Evolutionary conservation across 2,797 vertebrate genomes (phyloP), one percentile per base, ranked within the genome.

Genomic region (Pogoniulus pusillus): DNA sequence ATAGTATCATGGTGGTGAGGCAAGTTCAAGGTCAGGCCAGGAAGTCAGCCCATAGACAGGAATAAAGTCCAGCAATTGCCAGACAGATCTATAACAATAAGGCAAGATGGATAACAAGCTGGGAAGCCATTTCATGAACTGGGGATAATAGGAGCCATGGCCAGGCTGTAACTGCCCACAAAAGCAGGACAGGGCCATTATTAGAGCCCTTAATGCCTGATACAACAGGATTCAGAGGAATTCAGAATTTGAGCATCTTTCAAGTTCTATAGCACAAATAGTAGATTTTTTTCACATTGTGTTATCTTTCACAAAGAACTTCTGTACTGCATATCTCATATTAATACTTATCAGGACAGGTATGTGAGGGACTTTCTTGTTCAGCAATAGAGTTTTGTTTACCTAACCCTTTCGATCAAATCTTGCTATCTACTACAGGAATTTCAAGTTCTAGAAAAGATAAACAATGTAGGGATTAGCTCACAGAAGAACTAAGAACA

Each of bases 381-480:
- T 72, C 55, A 72, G 63, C 32, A 65, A 23, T 1, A 81, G 26
- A 66, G 24, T 75, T 91, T 69, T 85, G 49, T 85, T 90, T 88
- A 51, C 55, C 45, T 54, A 72, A 49, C 27, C 11, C 37, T 82
- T 72, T 75, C 51, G 43, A 26, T 83, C 41, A 81, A 75, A 58
- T 54, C 29, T 77, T 58, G 26, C 20, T 90, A 20, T 81, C 71
- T 85, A 45, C 59, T 81, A 71, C 66, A 54, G 39, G 59, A 86
- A 86, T 78, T 86, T 88, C 88, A 86, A 41, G 71, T 91, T 93
- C 64, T 85, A 45, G 43, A 71, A 74, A 87, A 81, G 17, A 22
- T 68, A 89, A 89, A 68, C 22, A 71, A 35, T 9, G 7, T 10
- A 77, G 26, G 27, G 20, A 41, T 49, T 77, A 90, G 65, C 20